Evolutionary conservation across 2,113 vertebrate genomes (phyloP), one percentile per base, ranked within the genome.

Genomic region (Serilophus lunatus): DNA sequence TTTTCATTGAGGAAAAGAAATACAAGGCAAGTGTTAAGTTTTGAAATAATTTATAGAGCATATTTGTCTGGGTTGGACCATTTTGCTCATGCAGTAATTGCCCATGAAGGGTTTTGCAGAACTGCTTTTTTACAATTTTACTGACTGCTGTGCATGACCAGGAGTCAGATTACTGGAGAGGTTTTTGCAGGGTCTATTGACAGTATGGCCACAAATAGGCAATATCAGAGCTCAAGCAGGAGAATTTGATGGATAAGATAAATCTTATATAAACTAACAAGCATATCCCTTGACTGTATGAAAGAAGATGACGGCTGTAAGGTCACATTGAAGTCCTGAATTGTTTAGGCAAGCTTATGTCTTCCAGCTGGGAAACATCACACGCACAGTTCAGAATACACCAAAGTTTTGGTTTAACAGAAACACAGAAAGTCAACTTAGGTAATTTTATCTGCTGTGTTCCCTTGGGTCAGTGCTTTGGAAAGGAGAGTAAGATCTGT

Each of bases 311-410:
- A 93, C 0, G 54, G 70, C 23, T 91, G 69, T 70, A 94, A 94
- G 96, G 96, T 93, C 94, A 91, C 1, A 1, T 83, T 86, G 69
- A 80, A 95, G 90, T 80, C 63, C 81, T 75, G 82, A 86, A 83
- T 82, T 97, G 95, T 97, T 97, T 97, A 95, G 93, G 96, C 93
- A 94, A 96, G 69, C 79, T 83, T 94, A 88, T 91, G 81, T 97
- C 92, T 86, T 76, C 96, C 97, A 97, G 97, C 96, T 98, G 97
- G 88, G 90, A 92, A 92, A 78, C 76, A 93, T 97, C 96, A 97
- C 57, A 93, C 91, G 93, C 92, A 80, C 96, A 96, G 96, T 88
- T 93, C 82, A 93, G 90, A 93, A 92, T 93, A 88, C 71, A 95
- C 88, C 81, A 69, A 78, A 91, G 66, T 89, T 92, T 89, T 85